Percentiles rank a stretch among this genome's conserved stretches.
Conservation (phyloP, 2,113 vertebrate genomes). For the Bufo bufo region DNA sequence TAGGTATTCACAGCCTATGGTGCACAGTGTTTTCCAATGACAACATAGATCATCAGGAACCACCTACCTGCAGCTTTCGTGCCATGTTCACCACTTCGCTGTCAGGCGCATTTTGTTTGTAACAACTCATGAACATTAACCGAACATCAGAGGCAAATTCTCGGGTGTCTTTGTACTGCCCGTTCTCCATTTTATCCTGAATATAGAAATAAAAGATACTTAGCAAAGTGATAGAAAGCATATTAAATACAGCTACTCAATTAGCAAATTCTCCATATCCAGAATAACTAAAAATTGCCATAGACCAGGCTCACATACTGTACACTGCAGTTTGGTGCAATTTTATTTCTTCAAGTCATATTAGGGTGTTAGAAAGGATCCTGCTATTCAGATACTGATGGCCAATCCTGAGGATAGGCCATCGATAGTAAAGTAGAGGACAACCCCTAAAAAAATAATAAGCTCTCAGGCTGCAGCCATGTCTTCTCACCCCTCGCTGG, state of each 20-base stretch:
- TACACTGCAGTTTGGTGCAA: too few relatives aligned
- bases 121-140: slow-evolving; percentile 91
- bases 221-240: not conserved
- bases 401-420: too few relatives aligned
- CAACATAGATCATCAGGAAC: not conserved
- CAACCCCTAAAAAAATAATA: too few relatives aligned
- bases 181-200: slow-evolving; percentile 86
- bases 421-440: too few relatives aligned
- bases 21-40: too few relatives aligned
- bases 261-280: not conserved
- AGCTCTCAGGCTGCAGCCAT: too few relatives aligned
- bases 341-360: too few relatives aligned
- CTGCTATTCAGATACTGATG: too few relatives aligned
- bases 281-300: not conserved
- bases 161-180: slow-evolving; percentile 78
- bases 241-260: not conserved
- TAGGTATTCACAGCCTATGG: too few relatives aligned
- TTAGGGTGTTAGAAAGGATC: too few relatives aligned
- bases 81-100: slow-evolving; percentile 86
- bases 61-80: slow-evolving; percentile 84
- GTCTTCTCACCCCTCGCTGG: too few relatives aligned
- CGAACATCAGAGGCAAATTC: slow-evolving; percentile 89
- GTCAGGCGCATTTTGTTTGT: slow-evolving; percentile 82
- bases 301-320: not conserved
- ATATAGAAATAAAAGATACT: slow-evolving; percentile 50